These are phyloP conservation scores for Protobothrops flavoviridis DNA, from an alignment of 2,113 vertebrate species.

Conservation along the genomic window DNA sequence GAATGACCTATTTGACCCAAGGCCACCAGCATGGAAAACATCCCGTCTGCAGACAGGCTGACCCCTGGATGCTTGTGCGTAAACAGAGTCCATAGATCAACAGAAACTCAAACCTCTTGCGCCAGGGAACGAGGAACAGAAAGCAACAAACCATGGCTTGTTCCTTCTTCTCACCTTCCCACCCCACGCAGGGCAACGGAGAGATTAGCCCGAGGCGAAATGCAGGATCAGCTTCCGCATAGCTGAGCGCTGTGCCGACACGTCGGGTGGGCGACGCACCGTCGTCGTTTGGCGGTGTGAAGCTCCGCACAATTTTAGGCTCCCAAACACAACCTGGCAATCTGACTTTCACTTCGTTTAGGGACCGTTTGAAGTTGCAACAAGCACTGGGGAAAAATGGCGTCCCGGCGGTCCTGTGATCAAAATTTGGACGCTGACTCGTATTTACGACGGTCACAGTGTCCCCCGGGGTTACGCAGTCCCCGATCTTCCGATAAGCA, in stretches of 20 bases:
- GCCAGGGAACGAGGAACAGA: not conserved
- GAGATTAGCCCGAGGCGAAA: not conserved
- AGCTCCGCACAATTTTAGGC: not conserved
- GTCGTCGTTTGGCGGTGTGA: accelerated
- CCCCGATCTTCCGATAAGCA: not conserved
- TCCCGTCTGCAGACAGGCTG: not conserved
- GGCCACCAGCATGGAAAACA: constrained; percentile 3
- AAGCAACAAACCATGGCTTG: not conserved
- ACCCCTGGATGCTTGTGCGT: not conserved
- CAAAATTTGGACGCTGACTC: not conserved
- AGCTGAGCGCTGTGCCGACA: not conserved
- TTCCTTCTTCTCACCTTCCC: not conserved
- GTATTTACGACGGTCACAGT: not conserved
- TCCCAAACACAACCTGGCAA: not conserved
- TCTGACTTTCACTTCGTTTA: not conserved
- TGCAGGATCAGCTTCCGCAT: not conserved
- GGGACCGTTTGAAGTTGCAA: not conserved
- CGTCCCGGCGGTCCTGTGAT: accelerated
- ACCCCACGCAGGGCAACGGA: not conserved
- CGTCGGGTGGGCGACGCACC: not conserved
- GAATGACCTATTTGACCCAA: not conserved
- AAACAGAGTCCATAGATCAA: not conserved
- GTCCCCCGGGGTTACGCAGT: no score
- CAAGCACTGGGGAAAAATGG: not conserved
- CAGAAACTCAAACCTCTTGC: not conserved